These are phyloP conservation scores for Agrypnus murinus DNA, from an alignment of 2,888 invertebrate species.

Conservation along the genomic window DNA sequence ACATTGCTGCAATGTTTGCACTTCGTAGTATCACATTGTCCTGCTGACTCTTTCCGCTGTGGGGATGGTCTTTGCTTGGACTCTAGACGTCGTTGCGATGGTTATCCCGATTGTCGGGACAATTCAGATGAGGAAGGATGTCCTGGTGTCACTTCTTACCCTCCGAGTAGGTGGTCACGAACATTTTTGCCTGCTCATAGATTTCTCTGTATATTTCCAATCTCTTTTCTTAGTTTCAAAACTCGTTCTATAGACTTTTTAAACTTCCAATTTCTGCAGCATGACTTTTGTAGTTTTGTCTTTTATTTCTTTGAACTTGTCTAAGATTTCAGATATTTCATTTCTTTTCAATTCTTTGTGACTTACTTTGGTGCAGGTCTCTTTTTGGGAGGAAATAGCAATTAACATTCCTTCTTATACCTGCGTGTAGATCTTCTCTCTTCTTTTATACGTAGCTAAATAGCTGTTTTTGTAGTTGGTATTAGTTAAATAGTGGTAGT, in stretches of 20 bases:
- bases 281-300: constrained; percentile 12
- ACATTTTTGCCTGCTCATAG: constrained; percentile 16
- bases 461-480: too few relatives aligned
- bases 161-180: constrained; percentile 34
- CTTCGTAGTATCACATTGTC: constrained; percentile 56
- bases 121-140: constrained; percentile 75
- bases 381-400: too few relatives aligned
- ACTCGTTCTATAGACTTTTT: constrained; percentile 16
- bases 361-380: constrained; percentile 1
- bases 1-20: constrained; percentile 23
- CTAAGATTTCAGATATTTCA: neutral
- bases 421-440: too few relatives aligned
- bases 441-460: too few relatives aligned
- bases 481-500: too few relatives aligned
- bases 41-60: constrained; percentile 59
- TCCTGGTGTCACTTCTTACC: constrained; percentile 16
- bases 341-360: neutral
- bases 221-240: neutral
- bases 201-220: constrained; percentile 12
- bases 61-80: constrained; percentile 49
- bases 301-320: constrained; percentile 7
- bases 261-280: constrained; percentile 3
- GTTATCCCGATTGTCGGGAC: constrained; percentile 75
- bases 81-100: constrained; percentile 77
- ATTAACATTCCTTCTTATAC: too few relatives aligned